phyloP scores from a whole-genome alignment of 2,113 vertebrate species.

The Aspidoscelis tigris region DNA sequence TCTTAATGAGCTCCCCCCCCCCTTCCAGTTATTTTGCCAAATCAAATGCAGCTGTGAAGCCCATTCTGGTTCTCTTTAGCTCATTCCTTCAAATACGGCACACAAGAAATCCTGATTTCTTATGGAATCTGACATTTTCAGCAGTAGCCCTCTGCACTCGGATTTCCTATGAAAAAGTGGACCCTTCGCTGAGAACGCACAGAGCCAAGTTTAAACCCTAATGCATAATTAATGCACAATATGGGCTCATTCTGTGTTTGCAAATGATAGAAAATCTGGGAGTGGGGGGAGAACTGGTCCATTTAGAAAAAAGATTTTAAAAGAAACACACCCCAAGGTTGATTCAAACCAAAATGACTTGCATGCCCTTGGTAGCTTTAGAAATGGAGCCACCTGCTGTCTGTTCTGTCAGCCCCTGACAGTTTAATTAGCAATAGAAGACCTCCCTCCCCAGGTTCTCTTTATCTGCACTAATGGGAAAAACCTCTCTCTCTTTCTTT shows the following conservation, averaged over 20 bases:
- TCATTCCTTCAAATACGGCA: conserved; percentile 74
- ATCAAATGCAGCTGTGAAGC: conserved; percentile 78
- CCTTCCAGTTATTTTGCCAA: conserved; percentile 74
- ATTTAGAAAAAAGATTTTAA: conserved; percentile 52
- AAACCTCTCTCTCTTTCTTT: conserved; percentile 41
- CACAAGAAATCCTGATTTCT: conserved; percentile 74
- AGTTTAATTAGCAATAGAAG: conserved; percentile 72
- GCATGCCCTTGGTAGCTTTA: conserved; percentile 75
- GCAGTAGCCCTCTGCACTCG: conserved; percentile 59
- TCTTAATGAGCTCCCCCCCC: conserved; percentile 60
- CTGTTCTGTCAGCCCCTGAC: conserved; percentile 63
- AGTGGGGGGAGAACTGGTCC: conserved; percentile 48
- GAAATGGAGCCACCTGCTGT: conserved; percentile 80
- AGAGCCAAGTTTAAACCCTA: background rate
- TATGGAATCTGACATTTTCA: conserved; percentile 72
- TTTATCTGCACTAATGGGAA: conserved; percentile 64
- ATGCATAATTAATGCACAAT: conserved; percentile 27
- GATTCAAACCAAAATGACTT: conserved; percentile 71
- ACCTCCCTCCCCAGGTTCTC: conserved; percentile 60
- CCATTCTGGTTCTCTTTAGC: conserved; percentile 69
- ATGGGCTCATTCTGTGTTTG: conserved; percentile 45
- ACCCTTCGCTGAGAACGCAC: conserved; percentile 32
- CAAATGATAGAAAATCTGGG: conserved; percentile 29
- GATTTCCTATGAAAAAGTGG: conserved; percentile 68
- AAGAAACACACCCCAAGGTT: conserved; percentile 46